These are phyloP conservation scores for Gallinago media DNA, from an alignment of 2,113 vertebrate species.

Conservation along the genomic window DNA sequence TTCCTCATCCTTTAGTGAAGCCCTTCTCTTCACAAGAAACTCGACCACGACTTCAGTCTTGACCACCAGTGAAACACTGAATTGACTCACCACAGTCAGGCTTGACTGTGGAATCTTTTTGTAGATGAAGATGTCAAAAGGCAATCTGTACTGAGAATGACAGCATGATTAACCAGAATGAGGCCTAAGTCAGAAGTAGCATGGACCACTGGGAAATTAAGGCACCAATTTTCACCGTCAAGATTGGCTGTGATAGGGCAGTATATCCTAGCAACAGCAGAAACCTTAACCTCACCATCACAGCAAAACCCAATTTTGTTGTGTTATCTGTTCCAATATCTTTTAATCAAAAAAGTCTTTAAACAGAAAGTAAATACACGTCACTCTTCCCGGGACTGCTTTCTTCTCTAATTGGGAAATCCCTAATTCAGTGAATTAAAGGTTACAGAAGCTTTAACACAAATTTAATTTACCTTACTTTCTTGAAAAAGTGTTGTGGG, in stretches of 20 bases:
- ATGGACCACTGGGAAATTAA: constrained; percentile 84
- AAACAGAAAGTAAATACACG: constrained; percentile 74
- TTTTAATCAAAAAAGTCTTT: constrained; percentile 80
- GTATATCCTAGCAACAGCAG: constrained; percentile 81
- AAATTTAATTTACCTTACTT: constrained; percentile 58
- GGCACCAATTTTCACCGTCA: constrained; percentile 78
- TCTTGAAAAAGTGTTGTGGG: not conserved
- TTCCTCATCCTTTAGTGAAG: not conserved
- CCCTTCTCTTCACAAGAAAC: not conserved
- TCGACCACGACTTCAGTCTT: not conserved
- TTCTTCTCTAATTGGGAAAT: constrained; percentile 71
- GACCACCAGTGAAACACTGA: constrained; percentile 20
- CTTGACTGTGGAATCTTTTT: constrained; percentile 60
- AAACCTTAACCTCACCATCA: constrained; percentile 70
- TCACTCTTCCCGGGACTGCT: constrained; percentile 57
- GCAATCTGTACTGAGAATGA: constrained; percentile 79
- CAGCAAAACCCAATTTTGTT: constrained; percentile 76
- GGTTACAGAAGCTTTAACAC: constrained; percentile 42
- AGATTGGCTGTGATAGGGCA: constrained; percentile 79
- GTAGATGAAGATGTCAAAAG: constrained; percentile 86
- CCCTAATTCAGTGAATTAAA: constrained; percentile 72
- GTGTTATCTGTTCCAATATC: constrained; percentile 75
- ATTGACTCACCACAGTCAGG: constrained; percentile 49
- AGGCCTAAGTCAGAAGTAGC: constrained; percentile 79
- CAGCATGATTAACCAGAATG: constrained; percentile 85